Base-by-base conservation (phyloP, 92 coral and sea anemone genomes). In the Meandrina meandrites region DNA sequence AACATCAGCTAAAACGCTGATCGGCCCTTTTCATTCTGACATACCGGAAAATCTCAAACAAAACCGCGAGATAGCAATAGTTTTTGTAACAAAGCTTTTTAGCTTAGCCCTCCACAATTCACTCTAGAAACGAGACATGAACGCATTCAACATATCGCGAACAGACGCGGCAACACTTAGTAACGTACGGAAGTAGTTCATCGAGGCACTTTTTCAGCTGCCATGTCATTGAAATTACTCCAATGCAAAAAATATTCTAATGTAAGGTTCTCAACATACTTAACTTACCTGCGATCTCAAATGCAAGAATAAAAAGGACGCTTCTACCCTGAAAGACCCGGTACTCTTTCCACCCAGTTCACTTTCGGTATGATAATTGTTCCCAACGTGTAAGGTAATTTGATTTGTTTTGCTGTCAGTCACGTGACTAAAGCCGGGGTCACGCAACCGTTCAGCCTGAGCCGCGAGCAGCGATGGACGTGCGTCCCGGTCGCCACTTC, bases 391-490 rank as follows among this genome's bases (percentile, higher is more conserved):
- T n/a, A n/a, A n/a, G n/a, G n/a, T 40, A 40, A 40, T 40, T 6
- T 40, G 45, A 40, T 40, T 40, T 40, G 45, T 40, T 40, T 40
- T 40, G 45, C 45, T 40, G 45, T 40, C 31, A 62, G 31, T 62
- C 69, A 62, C 69, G 69, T 62, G n/a, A n/a, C n/a, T n/a, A n/a
- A n/a, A n/a, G n/a, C n/a, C n/a, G 69, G 69, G 11, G 69, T 62
- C 69, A 62, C 69, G 45, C 45, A 40, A n/a, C n/a, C n/a, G n/a
- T n/a, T n/a, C 6, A 40, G 45, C 45, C 45, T 40, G 45, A 40
- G 45, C 45, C 45, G 6, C 3, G 45, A 40, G n/a, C n/a, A n/a
- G n/a, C n/a, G n/a, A n/a, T n/a, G n/a, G n/a, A n/a, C n/a, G n/a
- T n/a, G n/a, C n/a, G n/a, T n/a, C n/a, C n/a, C n/a, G n/a, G n/a